Evolutionary conservation across 1,140 invertebrate genomes (phyloP), one percentile per base, ranked within the genome.

Genomic region (Zaprionus inermis): DNA sequence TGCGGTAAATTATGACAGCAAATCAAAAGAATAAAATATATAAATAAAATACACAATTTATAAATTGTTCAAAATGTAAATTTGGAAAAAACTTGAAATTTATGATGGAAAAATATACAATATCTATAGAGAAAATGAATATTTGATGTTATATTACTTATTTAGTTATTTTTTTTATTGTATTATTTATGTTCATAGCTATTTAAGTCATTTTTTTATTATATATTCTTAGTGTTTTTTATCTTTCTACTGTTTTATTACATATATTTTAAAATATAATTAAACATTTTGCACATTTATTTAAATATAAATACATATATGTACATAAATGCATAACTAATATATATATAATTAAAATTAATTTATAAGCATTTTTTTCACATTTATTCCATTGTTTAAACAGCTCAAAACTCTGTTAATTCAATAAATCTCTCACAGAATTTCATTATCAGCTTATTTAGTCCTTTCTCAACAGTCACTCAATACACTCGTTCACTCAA

Each of bases 381-480:
- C 10, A 49, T 49, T 49, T 12, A 49, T 49, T 49, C 11, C 5
- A 11, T 5, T 0, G 22, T 22, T 49, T 64, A 41, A 30, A 30
- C 61, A 54, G 16, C 61, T 55, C 41, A 59, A n/a, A n/a, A n/a
- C n/a, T n/a, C n/a, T n/a, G n/a, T n/a, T n/a, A n/a, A n/a, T 56
- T 36, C 14, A 49, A 22, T 12, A 49, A 49, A 49, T 16, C 44
- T 20, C 44, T 49, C 44, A 22, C 12, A 6, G 12, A 51, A 24
- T 51, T 51, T 51, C 24, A 49, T 46, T 28, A 14, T 36, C 30
- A 56, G 20, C 54, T 36, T 38, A 49, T 16, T 30, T 24, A 3
- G 24, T 44, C 14, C 30, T 64, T 22, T 64, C 52, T 64, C 22
- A 16, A 63, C 36, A n/a, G n/a, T n/a, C 41, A 22, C 16, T 44